These are phyloP conservation scores for Drosophila ustulata DNA, from an alignment of 2,888 invertebrate genomes.

Conservation along the genomic window DNA sequence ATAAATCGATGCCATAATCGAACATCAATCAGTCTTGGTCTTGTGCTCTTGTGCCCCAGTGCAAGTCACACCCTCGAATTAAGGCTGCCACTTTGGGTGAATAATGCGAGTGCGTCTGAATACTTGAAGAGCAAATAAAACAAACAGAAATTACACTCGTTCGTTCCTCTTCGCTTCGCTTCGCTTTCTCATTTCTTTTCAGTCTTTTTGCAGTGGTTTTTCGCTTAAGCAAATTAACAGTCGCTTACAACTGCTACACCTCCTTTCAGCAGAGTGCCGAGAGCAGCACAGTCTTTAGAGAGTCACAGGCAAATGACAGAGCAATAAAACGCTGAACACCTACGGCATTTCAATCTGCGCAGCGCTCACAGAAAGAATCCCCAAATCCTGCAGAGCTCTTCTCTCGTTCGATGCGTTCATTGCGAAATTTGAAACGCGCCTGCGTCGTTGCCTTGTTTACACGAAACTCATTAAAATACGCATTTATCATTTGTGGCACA, in stretches of 20 bases:
- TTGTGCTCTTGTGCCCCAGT: constrained; percentile 15
- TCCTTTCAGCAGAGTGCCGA: constrained; percentile 68
- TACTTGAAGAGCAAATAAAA: constrained; percentile 42
- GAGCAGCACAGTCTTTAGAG: background rate
- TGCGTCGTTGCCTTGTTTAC: constrained; percentile 67
- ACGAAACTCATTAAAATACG: constrained; percentile 83
- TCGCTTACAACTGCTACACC: constrained; percentile 72
- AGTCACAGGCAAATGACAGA: constrained; percentile 63
- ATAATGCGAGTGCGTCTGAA: constrained; percentile 64
- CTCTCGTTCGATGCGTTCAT: constrained; percentile 3
- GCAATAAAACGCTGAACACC: constrained; percentile 63
- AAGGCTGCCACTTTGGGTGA: constrained; percentile 75
- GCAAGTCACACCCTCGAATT: constrained; percentile 76
- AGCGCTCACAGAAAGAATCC: constrained; percentile 45
- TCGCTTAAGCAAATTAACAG: constrained; percentile 76
- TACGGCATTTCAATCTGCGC: constrained; percentile 71
- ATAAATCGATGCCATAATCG: constrained; percentile 55
- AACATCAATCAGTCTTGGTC: constrained; percentile 30
- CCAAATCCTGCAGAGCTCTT: constrained; percentile 54
- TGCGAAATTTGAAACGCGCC: constrained; percentile 46
- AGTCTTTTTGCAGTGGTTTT: background rate
- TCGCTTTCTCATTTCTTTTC: constrained; percentile 5
- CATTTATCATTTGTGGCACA: constrained; percentile 79
- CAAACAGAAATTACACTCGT: constrained; percentile 52
- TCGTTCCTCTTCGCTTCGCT: background rate